Conservation (phyloP, 2,797 vertebrate species). For the Gymnothorax javanicus region DNA sequence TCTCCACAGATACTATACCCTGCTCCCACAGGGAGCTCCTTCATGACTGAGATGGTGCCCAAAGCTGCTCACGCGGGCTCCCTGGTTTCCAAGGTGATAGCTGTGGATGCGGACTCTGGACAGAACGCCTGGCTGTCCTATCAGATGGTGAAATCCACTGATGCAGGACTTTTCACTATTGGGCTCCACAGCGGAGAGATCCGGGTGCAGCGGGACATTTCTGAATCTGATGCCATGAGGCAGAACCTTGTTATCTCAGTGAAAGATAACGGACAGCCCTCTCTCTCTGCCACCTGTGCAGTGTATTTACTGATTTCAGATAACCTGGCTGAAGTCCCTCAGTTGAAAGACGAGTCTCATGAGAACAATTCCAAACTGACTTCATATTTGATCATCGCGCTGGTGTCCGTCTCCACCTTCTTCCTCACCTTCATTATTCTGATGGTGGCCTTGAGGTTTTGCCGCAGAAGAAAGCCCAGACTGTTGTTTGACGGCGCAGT, state of each 20-base stretch:
- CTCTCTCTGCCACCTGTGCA: constrained; percentile 38
- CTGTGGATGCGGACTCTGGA: constrained; percentile 65
- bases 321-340: constrained; percentile 41
- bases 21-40: constrained; percentile 26
- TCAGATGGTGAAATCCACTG: constrained; percentile 44
- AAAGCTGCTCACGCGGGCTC: constrained; percentile 58
- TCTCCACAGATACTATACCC: constrained; percentile 44
- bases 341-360: constrained; percentile 36
- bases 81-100: constrained; percentile 71
- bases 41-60: constrained; percentile 37
- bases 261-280: constrained; percentile 45
- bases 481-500: constrained; percentile 44
- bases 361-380: constrained; percentile 23
- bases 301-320: constrained; percentile 42
- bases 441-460: constrained; percentile 42
- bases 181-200: constrained; percentile 46
- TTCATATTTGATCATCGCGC: constrained; percentile 28
- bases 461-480: constrained; percentile 39
- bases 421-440: constrained; percentile 51
- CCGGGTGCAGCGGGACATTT: constrained; percentile 34
- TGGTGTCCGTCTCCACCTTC: constrained; percentile 52
- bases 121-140: constrained; percentile 52
- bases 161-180: constrained; percentile 43
- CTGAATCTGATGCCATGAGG: constrained; percentile 37
- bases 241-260: constrained; percentile 41